Evolutionary conservation across 2,888 invertebrate species (phyloP), one percentile per base, ranked within the genome.

Genomic region (Drosophila setosimentum): DNA sequence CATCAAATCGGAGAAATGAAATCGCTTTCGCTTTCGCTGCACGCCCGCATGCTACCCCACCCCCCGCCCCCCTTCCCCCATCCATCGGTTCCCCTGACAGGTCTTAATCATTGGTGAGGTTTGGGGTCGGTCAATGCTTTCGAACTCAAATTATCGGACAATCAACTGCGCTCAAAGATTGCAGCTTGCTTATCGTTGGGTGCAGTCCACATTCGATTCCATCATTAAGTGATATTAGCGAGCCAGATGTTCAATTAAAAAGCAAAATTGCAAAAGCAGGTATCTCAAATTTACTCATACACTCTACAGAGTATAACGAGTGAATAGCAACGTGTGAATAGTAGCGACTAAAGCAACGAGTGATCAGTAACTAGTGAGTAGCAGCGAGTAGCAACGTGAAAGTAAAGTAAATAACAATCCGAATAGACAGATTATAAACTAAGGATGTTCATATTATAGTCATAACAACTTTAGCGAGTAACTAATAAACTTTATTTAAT

Each of bases 1-100:
- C 45, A 63, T 18, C 18, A 55, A 77, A 59, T 78, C 62, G 74
- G 73, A 68, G 76, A 87, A 84, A 72, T 54, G 75, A 76, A 87
- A 84, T 83, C 78, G 85, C 87, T 85, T 85, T 85, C 85, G 85
- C 85, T 87, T 87, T 85, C 84, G 68, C 66, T 63, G 35, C 51
- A 24, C 50, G 54, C 21, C 37, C 60, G 42, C 33, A 8, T 32
- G 2, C n/a, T 10, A n/a, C 6, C 5, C 30, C 5, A n/a, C 6
- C 2, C 13, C 21, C 18, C 13, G 3, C 1, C 40, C 18, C 33
- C 40, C 18, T 21, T 24, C 13, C 13, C 7, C n/a, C n/a, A n/a
- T n/a, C n/a, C n/a, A 18, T 11, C 6, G 10, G 18, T 35, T 21
- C n/a, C 62, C 18, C 57, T 27, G 27, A 33, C 51, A 42, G 35